Percentiles rank a stretch among this genome's conserved stretches.
phyloP scores from a whole-genome alignment of 2,888 invertebrate species.

The Drosophila parthenogenetica region DNA sequence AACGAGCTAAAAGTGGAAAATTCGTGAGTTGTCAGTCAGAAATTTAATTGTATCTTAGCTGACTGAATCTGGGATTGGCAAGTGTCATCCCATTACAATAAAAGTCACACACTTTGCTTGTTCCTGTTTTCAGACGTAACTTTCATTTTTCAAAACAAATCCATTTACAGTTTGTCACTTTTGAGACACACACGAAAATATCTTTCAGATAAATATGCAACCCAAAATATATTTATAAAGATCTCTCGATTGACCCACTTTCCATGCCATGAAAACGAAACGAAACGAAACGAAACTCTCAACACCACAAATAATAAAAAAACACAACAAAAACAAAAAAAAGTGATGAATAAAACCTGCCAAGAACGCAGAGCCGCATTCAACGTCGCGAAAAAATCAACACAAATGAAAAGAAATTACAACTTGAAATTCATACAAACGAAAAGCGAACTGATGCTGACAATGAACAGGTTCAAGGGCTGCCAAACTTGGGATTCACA shows the following conservation, averaged over 20 bases:
- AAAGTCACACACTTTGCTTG: background rate
- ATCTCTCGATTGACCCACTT: conserved; percentile 80
- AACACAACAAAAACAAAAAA: conserved; percentile 31
- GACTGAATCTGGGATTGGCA: background rate
- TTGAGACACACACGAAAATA: conserved; percentile 35
- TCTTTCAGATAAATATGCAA: conserved; percentile 75
- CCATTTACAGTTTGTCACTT: conserved; percentile 73
- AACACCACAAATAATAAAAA: conserved; percentile 4
- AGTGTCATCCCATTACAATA: conserved; percentile 28
- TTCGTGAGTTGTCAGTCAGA: conserved; percentile 9
- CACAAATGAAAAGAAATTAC: conserved; percentile 70
- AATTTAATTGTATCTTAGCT: conserved; percentile 6
- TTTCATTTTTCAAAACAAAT: conserved; percentile 71
- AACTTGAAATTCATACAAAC: conserved; percentile 60
- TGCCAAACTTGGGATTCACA: conserved; percentile 24
- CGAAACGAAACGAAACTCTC: conserved; percentile 36
- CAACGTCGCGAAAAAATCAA: conserved; percentile 34
- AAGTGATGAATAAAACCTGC: conserved; percentile 37
- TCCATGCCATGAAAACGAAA: conserved; percentile 61
- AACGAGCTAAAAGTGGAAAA: conserved; percentile 33
- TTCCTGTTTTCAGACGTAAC: conserved; percentile 53
- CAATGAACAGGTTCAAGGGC: conserved; percentile 62
- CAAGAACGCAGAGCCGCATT: conserved; percentile 42
- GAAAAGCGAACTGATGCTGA: conserved; percentile 47
- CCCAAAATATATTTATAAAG: conserved; percentile 71